Evolutionary conservation across 1,140 invertebrate species (phyloP), one percentile per base, ranked within the genome.

Genomic region (Lethrus apterus): DNA sequence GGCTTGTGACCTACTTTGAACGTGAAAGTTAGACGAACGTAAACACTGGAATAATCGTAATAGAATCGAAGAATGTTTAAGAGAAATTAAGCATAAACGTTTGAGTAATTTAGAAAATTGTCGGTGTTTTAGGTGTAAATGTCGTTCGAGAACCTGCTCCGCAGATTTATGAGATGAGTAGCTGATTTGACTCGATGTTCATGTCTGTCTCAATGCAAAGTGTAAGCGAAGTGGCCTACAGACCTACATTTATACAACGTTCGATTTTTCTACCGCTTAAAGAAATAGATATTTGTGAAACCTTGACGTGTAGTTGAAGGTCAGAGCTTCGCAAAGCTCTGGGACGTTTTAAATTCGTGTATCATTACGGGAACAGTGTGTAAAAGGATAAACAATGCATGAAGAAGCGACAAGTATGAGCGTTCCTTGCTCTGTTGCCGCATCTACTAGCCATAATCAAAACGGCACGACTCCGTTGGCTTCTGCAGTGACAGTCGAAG

Each of bases 181-280:
- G 48, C 51, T 61, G 48, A 53, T 53, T 66, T 69, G 65, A 67
- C 53, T 60, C 45, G 50, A 43, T 57, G 54, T 59, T 67, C 58
- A 61, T 66, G 65, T 63, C 63, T 66, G 63, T 59, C 60, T 62
- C 57, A 60, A 71, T 75, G 72, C 69, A 74, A 75, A 75, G 74
- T 76, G 74, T 75, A 76, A 78, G 75, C 76, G 70, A 74, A 77
- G 75, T 78, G 77, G 74, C 77, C 77, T 77, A 78, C 70, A 78
- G 76, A 79, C 76, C 76, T 78, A 78, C 74, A 78, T 78, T 77
- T 76, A 63, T 67, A 66, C 66, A 70, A 69, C 70, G 70, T 72
- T 70, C 66, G 63, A 70, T 70, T 74, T 73, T 73, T 73, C 63
- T 63, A 65, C 63, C 54, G 59, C 52, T 52, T 54, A 59, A 64